A percentile compares a stretch with the other conserved stretches of the same genome.
These are phyloP conservation scores for Pitta sordida DNA, from an alignment of 2,113 vertebrate genomes.

Conservation along the genomic window DNA sequence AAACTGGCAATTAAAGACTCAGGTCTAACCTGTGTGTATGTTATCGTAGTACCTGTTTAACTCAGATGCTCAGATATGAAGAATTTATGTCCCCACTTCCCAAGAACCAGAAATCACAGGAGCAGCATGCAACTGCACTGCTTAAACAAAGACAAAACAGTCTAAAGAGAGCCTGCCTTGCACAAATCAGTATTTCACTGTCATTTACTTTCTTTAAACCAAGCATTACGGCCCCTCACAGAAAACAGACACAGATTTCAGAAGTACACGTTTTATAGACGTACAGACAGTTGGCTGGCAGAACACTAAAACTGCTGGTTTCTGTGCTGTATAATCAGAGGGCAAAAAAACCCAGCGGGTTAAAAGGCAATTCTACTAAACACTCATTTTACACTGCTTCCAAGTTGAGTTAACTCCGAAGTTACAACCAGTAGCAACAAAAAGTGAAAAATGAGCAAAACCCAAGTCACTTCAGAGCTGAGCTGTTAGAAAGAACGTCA, in stretches of 20 bases:
- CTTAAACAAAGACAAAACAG: not conserved
- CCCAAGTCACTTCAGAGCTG: not conserved
- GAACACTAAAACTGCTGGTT: slow-evolving; percentile 4
- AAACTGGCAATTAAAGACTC: not conserved
- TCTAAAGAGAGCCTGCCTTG: not conserved
- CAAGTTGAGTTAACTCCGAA: not conserved
- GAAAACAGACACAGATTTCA: not conserved
- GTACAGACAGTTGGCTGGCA: not conserved
- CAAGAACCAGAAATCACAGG: not conserved
- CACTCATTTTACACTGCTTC: not conserved
- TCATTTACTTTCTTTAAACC: not conserved
- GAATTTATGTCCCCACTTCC: not conserved
- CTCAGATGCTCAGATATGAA: not conserved
- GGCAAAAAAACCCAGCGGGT: not conserved
- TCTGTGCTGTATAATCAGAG: not conserved
- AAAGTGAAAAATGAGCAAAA: not conserved
- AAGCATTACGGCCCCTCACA: not conserved
- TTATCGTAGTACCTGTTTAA: not conserved
- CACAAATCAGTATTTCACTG: not conserved
- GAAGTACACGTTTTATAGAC: not conserved
- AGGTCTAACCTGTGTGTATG: not conserved
- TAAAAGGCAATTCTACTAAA: slow-evolving; percentile 6
- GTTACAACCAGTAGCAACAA: not conserved
- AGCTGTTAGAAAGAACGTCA: not conserved
- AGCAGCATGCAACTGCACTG: not conserved